Base-by-base conservation (phyloP, 2,888 invertebrate species). In the Ischnura elegans region DNA sequence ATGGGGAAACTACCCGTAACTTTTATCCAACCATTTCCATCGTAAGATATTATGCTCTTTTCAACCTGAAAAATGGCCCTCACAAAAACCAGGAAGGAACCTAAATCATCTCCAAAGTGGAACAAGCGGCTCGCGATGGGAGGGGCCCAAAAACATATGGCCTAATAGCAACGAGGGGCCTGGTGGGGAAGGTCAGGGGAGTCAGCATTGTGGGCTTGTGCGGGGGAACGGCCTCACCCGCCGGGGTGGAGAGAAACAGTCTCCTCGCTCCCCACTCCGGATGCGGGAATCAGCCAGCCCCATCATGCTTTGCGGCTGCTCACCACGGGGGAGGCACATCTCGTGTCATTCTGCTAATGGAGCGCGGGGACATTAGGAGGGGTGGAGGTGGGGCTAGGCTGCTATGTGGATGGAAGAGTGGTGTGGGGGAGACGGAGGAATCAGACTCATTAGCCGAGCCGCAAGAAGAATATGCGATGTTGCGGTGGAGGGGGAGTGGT, bases 281-380 rank as follows among this genome's bases (percentile, higher is more conserved):
- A 42, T 16, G 42, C 43, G 90, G 6, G 21, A n/a, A 46, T 10
- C 25, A 21, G n/a, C 36, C 45, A 19, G 45, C 46, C 21, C 61
- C 90, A 2, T 16, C 42, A 42, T 51, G 61, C 90, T 8, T n/a
- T 10, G 43, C 25, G 45, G 10, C 25, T 46, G 46, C 45, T 45
- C 90, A n/a, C 43, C 61, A 66, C 55, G 55, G 61, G 42, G 90
- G 90, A 90, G 61, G 90, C 61, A 66, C 61, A 61, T 66, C 90
- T 90, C 90, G 36, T 61, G 66, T 90, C 90, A 66, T 90, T 90
- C 43, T 90, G 90, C 90, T 55, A 90, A 90, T 90, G 90, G 90
- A 25, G 47, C n/a, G 45, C 25, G 87, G 51, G 25, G 87, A n/a
- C 0, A 4, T 29, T 29, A 36, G 51, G 46, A 46, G 19, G 46